Evolutionary conservation across 2,797 vertebrate genomes (phyloP).

Genomic region (Carduelis carduelis): DNA sequence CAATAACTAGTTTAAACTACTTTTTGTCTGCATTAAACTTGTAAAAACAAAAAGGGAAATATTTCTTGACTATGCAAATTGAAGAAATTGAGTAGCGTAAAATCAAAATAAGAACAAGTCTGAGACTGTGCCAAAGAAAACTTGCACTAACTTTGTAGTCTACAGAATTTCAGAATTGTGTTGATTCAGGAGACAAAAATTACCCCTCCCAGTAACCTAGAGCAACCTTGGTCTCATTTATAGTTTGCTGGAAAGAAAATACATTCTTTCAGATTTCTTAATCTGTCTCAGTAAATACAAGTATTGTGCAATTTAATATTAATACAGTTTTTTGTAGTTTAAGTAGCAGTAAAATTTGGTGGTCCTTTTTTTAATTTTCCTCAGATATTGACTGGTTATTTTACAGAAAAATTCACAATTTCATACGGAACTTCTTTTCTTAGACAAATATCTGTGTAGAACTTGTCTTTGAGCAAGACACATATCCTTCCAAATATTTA

Average conservation of each 20-base stretch:
- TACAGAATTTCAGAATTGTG: slow-evolving; percentile 33
- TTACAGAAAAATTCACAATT: background rate
- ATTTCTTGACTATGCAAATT: slow-evolving; percentile 43
- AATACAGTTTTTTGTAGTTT: background rate
- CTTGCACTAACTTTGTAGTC: background rate
- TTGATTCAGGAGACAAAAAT: slow-evolving; percentile 40
- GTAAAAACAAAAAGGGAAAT: slow-evolving; percentile 3
- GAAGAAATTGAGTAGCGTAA: background rate
- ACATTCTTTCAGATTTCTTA: slow-evolving; percentile 27
- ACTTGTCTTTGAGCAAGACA: background rate
- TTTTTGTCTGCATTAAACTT: background rate
- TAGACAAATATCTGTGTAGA: background rate
- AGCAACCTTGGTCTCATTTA: slow-evolving; percentile 10
- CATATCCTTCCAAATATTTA: background rate
- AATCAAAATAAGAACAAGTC: slow-evolving; percentile 42
- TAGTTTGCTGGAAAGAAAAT: slow-evolving; percentile 12
- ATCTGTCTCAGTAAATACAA: background rate
- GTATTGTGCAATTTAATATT: background rate
- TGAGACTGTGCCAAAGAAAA: slow-evolving; percentile 28
- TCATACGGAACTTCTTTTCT: background rate
- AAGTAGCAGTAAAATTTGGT: background rate
- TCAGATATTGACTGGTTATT: background rate
- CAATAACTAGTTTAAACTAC: background rate
- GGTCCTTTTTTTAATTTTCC: background rate
- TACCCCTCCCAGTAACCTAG: slow-evolving; percentile 31